phyloP scores from a whole-genome alignment of 2,797 vertebrate species.

The Manis javanica region DNA sequence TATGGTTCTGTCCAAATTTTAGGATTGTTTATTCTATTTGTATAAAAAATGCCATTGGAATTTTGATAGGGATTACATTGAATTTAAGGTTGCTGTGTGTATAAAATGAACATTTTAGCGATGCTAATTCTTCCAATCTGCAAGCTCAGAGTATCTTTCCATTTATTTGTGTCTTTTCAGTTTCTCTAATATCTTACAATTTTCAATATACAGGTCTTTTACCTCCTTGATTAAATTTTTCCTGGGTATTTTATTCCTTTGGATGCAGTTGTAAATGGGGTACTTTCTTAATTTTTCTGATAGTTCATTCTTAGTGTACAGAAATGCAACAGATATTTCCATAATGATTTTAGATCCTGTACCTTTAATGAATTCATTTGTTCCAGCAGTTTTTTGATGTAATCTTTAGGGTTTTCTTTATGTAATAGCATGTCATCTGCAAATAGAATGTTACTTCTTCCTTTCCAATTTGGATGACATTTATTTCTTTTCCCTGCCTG shows the following conservation, averaged over 20 bases:
- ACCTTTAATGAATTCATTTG: background rate
- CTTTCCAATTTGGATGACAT: background rate
- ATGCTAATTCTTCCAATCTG: background rate
- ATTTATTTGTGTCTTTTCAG: background rate
- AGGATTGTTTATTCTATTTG: background rate
- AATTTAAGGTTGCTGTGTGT: background rate
- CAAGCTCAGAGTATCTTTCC: background rate
- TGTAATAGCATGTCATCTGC: background rate
- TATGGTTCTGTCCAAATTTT: background rate
- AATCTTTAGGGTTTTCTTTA: background rate
- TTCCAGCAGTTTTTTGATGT: background rate
- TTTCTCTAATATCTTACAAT: background rate
- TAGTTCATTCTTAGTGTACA: background rate
- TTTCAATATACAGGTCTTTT: background rate
- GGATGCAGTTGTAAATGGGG: background rate
- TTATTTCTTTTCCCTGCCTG: background rate
- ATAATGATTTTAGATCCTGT: background rate
- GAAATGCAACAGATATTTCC: background rate
- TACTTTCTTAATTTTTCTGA: background rate
- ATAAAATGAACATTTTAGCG: background rate
- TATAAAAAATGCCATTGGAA: background rate
- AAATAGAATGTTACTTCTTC: background rate
- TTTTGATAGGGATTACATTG: background rate
- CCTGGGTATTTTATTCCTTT: background rate
- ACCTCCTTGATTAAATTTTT: background rate